Base-by-base conservation (phyloP, 1,140 invertebrate species). In the Drosophila pallidifrons region DNA sequence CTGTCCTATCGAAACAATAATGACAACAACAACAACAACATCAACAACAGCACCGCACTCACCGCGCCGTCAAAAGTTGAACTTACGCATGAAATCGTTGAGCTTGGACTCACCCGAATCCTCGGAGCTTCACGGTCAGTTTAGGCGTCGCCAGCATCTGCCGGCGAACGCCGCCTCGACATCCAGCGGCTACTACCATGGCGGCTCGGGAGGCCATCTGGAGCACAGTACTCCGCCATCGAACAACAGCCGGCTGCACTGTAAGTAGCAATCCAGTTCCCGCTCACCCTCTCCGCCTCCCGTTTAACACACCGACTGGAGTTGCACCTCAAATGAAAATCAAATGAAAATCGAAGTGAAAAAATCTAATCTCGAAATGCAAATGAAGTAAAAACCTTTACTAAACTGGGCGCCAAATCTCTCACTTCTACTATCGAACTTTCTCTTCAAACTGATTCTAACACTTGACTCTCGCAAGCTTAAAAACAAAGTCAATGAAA, bases 61-160 rank as follows among this genome's bases (percentile, higher is more conserved):
- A 93, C 98, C 98, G 80, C 96, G 98, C 92, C 95, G 98, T 67
- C 97, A 98, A 94, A 97, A 98, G 94, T 94, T 99, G 93, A 99
- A 98, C 94, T 95, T 99, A 93, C 95, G 98, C 86, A 99, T 99
- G 98, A 99, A 99, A 95, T 98, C 97, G 92, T 95, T 99, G 81
- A 99, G 98, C 45, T 93, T 99, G 94, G 98, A 99, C 93, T 98
- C 97, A 8, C 98, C 98, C 16, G 98, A 99, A 93, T 97, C 97
- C 64, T 96, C 97, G 15, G 97, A 98, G 93, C 73, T 93, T 61
- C 96, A 97, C 85, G 94, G 95, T 46, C 96, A 96, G 93, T 93
- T 97, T 80, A 94, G 97, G 83, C 94, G 96, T 11, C 94, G 95
- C 6, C 91, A 93, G 69, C 92, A 88, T 51, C 78, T 91, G 64